Conservation (phyloP, 2,797 vertebrate genomes). For the Hoplostethus atlanticus region DNA sequence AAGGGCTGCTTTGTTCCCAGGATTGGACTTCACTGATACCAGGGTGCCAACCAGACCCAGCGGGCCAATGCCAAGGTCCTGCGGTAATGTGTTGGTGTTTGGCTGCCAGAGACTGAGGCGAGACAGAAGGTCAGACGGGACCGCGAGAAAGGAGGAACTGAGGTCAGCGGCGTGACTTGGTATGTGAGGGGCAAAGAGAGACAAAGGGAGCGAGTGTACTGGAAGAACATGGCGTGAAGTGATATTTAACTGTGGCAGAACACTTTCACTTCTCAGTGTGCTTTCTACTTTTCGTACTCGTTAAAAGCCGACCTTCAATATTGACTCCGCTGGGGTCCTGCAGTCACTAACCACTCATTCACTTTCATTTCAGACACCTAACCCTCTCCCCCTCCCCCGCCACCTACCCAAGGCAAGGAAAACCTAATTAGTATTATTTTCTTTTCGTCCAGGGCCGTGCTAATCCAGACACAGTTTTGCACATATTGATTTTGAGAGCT, state of each 20-base stretch:
- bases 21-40: slow-evolving; percentile 67
- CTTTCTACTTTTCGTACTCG: slow-evolving; percentile 55
- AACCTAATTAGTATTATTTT: slow-evolving; percentile 55
- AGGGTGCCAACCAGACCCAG: slow-evolving; percentile 68
- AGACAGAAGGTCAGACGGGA: slow-evolving; percentile 61
- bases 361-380: slow-evolving; percentile 54
- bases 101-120: slow-evolving; percentile 55
- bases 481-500: slow-evolving; percentile 60
- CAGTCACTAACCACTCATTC: slow-evolving; percentile 51
- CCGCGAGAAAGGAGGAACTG: slow-evolving; percentile 82
- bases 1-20: slow-evolving; percentile 62
- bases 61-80: slow-evolving; percentile 59
- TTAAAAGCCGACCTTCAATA: slow-evolving; percentile 48
- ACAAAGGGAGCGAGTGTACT: slow-evolving; percentile 40
- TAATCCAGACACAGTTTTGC: slow-evolving; percentile 84
- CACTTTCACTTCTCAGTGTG: slow-evolving; percentile 41
- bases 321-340: slow-evolving; percentile 32
- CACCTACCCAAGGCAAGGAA: slow-evolving; percentile 40
- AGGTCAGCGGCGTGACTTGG: slow-evolving; percentile 84
- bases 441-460: slow-evolving; percentile 50
- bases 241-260: slow-evolving; percentile 43
- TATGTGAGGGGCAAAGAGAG: slow-evolving; percentile 62
- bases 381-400: slow-evolving; percentile 8
- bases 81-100: slow-evolving; percentile 65
- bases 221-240: slow-evolving; percentile 36